Evolutionary conservation across 2,888 invertebrate species (phyloP), one percentile per base, ranked within the genome.

Genomic region (Macaria notata): DNA sequence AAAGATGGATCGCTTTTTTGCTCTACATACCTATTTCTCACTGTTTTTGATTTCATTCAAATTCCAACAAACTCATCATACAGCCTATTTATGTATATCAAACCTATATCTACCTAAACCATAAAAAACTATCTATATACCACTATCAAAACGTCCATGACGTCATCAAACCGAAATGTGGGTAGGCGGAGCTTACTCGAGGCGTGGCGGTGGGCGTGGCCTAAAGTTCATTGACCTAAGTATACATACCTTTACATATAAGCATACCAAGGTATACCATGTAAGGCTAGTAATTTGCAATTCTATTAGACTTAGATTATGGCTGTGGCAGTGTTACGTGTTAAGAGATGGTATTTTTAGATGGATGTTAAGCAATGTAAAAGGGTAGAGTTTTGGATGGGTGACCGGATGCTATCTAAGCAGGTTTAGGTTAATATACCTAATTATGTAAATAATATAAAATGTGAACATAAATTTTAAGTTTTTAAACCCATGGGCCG

Each of bases 181-280:
- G 72, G 68, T 79, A 75, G 88, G 88, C 87, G 87, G 84, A 65
- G 81, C 81, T 9, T 59, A 3, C 30, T 41, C 58, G 78, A 64
- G 88, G 87, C 86, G 88, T 83, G 81, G 54, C 19, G 4, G 46
- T 61, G 69, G 89, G 88, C 86, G 88, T 86, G 88, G 82, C 72
- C 9, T 60, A 1, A 41, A 68, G 88, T 86, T 78, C 85, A 73
- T 63, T 81, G 85, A 87, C 75, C 84, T 4, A 41, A 9, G 8
- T 65, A 69, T 67, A 68, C 61, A 66, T 31, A 48, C 30, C 56
- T 69, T 69, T 65, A 73, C 61, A 67, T 59, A 66, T 64, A 65
- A 7, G 33, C 33, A 62, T 61, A 36, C 5, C 33, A 2, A n/a
- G n/a, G 56, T 43, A 39, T 9, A 19, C 65, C 64, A 56, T 62